These are phyloP conservation scores for Halcyon chelicuti DNA, from an alignment of 2,797 vertebrate genomes.

Conservation along the genomic window DNA sequence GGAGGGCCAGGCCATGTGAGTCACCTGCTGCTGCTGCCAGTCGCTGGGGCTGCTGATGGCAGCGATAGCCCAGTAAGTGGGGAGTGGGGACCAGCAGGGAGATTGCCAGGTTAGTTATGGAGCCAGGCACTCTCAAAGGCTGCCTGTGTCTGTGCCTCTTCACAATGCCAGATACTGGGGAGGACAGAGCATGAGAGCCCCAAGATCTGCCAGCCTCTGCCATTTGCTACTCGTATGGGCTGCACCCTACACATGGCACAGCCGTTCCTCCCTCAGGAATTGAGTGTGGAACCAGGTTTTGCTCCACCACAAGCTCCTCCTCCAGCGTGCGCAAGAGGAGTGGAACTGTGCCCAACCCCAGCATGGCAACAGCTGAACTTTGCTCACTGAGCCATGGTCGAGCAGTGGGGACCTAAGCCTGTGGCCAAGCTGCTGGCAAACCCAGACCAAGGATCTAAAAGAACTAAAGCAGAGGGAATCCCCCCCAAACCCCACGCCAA, in stretches of 20 bases:
- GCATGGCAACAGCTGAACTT: not conserved
- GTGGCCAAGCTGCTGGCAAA: not conserved
- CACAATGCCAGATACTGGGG: not conserved
- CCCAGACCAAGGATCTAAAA: not conserved
- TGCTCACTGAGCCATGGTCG: accelerated
- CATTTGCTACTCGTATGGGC: accelerated
- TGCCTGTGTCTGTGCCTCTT: not conserved
- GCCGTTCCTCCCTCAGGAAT: not conserved
- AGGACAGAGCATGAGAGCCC: not conserved
- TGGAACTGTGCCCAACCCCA: not conserved
- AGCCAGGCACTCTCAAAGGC: not conserved
- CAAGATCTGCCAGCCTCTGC: not conserved
- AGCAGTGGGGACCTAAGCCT: not conserved
- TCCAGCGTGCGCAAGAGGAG: not conserved
- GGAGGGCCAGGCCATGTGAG: conserved; percentile 27
- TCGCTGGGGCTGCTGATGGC: not conserved
- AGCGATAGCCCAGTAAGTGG: not conserved
- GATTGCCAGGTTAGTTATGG: not conserved
- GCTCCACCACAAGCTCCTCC: accelerated
- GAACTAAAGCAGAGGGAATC: not conserved
- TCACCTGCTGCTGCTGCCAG: conserved; percentile 36
- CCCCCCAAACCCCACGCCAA: not conserved
- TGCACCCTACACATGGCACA: not conserved
- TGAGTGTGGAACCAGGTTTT: not conserved
- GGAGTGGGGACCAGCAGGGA: not conserved